Conservation (phyloP, 2,888 invertebrate species). For the Netelia melanura region DNA sequence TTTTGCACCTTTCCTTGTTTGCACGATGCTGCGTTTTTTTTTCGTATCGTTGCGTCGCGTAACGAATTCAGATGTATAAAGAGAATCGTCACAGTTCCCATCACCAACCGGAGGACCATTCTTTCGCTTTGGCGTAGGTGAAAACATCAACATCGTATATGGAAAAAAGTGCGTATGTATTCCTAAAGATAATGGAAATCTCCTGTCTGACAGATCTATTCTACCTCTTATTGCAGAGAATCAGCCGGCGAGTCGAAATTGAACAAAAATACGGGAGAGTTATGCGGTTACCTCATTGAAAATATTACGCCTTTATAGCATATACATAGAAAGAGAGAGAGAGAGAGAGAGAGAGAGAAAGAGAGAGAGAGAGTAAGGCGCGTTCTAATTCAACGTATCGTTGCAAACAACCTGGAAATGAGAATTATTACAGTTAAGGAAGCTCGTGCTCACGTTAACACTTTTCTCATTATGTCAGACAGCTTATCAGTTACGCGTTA, state of each 20-base stretch:
- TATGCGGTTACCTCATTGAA: slow-evolving; percentile 30
- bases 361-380: not conserved
- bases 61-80: slow-evolving; percentile 13
- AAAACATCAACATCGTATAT: not conserved
- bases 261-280: not conserved
- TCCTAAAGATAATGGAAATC: slow-evolving; percentile 5
- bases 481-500: slow-evolving; percentile 7
- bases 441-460: not conserved
- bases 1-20: slow-evolving; percentile 18
- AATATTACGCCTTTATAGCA: slow-evolving; percentile 2
- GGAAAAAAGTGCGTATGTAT: not conserved
- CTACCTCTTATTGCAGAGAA: not conserved
- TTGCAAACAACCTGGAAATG: slow-evolving; percentile 23
- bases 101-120: slow-evolving; percentile 20
- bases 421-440: slow-evolving; percentile 1
- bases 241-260: slow-evolving; percentile 24
- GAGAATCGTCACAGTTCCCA: slow-evolving; percentile 60
- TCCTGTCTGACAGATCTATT: slow-evolving; percentile 1
- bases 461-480: slow-evolving; percentile 27
- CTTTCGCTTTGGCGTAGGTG: slow-evolving; percentile 10
- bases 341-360: not conserved
- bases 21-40: not conserved
- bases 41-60: slow-evolving; percentile 4
- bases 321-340: not conserved
- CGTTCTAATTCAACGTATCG: not conserved